phyloP scores from a whole-genome alignment of 2,797 vertebrate species.

The Stomatorhinus walkeri region DNA sequence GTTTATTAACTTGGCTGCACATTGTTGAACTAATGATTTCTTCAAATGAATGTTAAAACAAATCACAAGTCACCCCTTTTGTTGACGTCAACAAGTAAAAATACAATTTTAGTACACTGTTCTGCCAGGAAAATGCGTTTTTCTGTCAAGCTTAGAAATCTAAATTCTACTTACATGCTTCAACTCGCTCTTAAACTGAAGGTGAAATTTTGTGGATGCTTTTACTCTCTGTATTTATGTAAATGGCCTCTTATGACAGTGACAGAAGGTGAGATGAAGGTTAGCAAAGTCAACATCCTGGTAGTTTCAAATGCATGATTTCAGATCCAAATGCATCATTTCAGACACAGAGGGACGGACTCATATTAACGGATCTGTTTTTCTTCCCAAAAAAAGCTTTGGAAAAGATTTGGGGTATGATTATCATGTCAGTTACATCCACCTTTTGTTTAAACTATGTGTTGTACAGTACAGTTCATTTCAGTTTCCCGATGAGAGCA shows the following conservation, averaged over 20 bases:
- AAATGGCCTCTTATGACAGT: background rate
- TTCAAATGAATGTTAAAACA: slow-evolving; percentile 29
- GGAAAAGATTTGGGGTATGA: background rate
- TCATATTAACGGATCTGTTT: slow-evolving; percentile 34
- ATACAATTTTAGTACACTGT: background rate
- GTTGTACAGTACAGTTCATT: background rate
- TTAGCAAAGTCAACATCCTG: background rate
- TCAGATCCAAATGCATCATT: slow-evolving; percentile 30
- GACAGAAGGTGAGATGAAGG: background rate
- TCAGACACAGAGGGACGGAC: slow-evolving; percentile 38
- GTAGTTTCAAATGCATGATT: background rate
- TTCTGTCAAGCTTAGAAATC: slow-evolving; percentile 2
- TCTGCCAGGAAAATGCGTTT: background rate
- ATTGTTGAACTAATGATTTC: slow-evolving; percentile 32
- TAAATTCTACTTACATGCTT: background rate
- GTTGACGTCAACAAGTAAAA: background rate
- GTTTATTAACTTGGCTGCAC: slow-evolving; percentile 50
- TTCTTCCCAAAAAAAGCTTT: background rate
- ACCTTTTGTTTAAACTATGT: background rate
- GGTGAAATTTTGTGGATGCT: background rate
- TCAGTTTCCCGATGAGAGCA: background rate
- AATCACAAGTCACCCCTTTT: slow-evolving; percentile 23
- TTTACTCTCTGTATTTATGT: background rate
- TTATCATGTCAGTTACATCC: background rate
- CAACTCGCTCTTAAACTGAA: slow-evolving; percentile 12